Base-by-base conservation (phyloP, 37 sponge, comb jelly and placozoan genomes). In the Haliclona indistincta region DNA sequence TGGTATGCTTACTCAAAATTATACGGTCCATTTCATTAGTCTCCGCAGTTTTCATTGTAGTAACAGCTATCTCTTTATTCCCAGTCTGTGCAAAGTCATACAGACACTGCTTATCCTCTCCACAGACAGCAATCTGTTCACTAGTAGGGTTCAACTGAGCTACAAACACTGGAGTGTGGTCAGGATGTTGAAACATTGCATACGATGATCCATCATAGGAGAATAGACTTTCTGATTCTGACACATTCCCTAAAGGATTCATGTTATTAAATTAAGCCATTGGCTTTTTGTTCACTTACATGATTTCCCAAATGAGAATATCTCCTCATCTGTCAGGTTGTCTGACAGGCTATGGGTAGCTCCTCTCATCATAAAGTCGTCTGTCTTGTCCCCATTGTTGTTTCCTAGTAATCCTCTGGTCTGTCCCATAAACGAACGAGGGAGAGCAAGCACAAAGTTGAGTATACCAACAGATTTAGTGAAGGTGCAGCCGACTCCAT, bases 341-440 rank as follows among this genome's bases (percentile, higher is more conserved):
- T n/a, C n/a, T n/a, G n/a, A n/a, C n/a, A n/a, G n/a, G n/a, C n/a
- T n/a, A n/a, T n/a, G n/a, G n/a, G n/a, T n/a, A n/a, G n/a, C n/a
- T n/a, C n/a, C n/a, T n/a, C n/a, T n/a, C 33, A 34, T 55, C 30
- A 54, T n/a, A 29, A 87, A 77, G 49, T 92, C 93, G 69, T 92
- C 85, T 19, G 56, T 66, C 3, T 2, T 44, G 56, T 84, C 54
- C 25, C 73, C 88, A 70, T 92, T 84, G 63, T 65, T 88, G 63
- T 86, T 79, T 20, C 93, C 93, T 19, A 92, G 38, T 19, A 92
- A 63, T 15, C 93, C 93, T n/a, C 64, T 43, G 22, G 86, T 84
- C 28, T 40, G 43, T 7, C 73, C 72, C 32, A 15, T 64, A 41
- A 81, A 76, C 25, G 56, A 45, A 30, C 47, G 33, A 26, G 86